Evolutionary conservation across 2,113 vertebrate species (phyloP).

Genomic region (Prunella himalayana): DNA sequence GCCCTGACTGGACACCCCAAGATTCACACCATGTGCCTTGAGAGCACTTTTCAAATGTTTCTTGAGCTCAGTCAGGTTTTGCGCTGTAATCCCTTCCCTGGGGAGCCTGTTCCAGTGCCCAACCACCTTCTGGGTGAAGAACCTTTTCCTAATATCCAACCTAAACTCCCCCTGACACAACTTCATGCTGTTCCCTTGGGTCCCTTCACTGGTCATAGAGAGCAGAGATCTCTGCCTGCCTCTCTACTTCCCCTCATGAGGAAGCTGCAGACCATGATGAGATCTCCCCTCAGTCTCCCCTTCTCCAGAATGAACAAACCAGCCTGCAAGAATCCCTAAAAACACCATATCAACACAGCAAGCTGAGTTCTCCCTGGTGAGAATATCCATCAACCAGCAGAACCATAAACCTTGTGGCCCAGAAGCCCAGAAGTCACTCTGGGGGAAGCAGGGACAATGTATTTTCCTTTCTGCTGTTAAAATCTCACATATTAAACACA

Average conservation of each 20-base stretch:
- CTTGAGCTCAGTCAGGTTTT: background rate
- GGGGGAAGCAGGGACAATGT: accelerated
- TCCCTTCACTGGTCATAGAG: background rate
- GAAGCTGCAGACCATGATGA: background rate
- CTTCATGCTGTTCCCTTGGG: accelerated
- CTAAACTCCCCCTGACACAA: background rate
- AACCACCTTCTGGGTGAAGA: background rate
- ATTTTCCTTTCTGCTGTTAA: background rate
- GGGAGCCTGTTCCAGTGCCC: background rate
- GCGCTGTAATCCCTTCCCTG: background rate
- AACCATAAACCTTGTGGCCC: background rate
- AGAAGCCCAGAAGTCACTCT: background rate
- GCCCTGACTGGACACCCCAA: too few species aligned
- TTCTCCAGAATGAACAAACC: background rate
- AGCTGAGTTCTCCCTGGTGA: background rate
- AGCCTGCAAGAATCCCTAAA: background rate
- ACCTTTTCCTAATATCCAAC: background rate
- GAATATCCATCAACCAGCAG: background rate
- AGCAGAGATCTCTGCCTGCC: background rate
- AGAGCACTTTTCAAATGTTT: background rate
- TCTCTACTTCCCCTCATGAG: background rate
- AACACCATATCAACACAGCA: background rate
- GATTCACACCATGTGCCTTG: background rate
- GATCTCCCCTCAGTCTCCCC: background rate
- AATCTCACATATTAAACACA: background rate